Evolutionary conservation across 53 echinoderm and acorn worm species (phyloP).

Genomic region (Henricia sp.): DNA sequence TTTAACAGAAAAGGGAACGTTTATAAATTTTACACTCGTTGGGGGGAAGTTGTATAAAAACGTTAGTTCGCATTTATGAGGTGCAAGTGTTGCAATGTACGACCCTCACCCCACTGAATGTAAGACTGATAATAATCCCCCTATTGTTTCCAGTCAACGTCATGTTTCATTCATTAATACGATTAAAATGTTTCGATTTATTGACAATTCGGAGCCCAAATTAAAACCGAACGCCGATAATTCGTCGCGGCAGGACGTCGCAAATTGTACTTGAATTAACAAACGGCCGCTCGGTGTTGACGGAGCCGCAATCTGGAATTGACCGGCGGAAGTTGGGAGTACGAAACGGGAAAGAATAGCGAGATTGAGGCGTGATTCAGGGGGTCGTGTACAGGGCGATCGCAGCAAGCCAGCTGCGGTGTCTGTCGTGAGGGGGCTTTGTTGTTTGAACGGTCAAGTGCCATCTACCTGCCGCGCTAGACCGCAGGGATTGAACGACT

Average conservation of each 20-base stretch:
- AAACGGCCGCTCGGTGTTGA: constrained; percentile 34
- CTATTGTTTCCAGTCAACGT: not conserved
- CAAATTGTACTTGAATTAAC: constrained; percentile 31
- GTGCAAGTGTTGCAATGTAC: no score
- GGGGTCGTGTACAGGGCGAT: not conserved
- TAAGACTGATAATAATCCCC: no score
- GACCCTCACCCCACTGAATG: no score
- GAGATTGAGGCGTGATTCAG: constrained; percentile 42
- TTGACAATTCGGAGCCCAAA: constrained; percentile 8
- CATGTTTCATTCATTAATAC: constrained; percentile 7
- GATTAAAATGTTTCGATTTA: not conserved
- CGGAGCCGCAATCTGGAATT: not conserved
- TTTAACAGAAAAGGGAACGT: no score
- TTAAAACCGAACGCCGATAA: constrained; percentile 30
- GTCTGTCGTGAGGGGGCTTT: constrained; percentile 24
- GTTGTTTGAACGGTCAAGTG: constrained; percentile 23
- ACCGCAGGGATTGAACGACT: not conserved
- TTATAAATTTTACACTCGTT: no score
- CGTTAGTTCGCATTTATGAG: no score
- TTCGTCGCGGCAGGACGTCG: constrained; percentile 28
- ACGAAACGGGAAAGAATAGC: constrained; percentile 6
- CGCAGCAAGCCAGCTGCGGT: constrained; percentile 1
- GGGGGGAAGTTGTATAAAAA: no score
- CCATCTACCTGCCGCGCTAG: constrained; percentile 18
- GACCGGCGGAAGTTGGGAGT: not conserved